These are phyloP conservation scores for Rhysida immarginata DNA, from an alignment of 1,140 invertebrate species.

Conservation along the genomic window DNA sequence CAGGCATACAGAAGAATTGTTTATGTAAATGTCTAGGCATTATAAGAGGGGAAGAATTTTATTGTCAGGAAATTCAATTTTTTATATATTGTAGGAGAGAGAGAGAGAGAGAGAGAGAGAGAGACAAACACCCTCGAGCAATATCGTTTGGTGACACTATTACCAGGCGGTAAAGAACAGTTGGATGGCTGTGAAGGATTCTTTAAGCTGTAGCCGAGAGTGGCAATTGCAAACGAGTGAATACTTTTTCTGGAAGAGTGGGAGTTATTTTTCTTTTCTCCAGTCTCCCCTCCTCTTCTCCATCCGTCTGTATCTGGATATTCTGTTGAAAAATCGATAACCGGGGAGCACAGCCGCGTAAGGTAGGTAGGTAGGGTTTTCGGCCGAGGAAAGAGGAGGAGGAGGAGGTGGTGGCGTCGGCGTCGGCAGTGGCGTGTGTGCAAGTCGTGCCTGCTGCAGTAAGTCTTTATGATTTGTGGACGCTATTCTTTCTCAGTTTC, in stretches of 20 bases:
- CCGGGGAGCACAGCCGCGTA: background rate
- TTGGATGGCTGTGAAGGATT: too few relatives aligned
- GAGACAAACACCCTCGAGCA: too few relatives aligned
- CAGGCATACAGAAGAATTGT: too few relatives aligned
- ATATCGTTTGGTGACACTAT: too few relatives aligned
- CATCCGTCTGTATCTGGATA: background rate
- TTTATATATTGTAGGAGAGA: background rate
- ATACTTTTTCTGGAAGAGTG: background rate
- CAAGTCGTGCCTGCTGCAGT: background rate
- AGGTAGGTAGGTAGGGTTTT: too few relatives aligned
- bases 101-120: background rate
- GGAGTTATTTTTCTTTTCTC: background rate
- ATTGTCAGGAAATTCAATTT: background rate
- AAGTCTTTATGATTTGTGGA: constrained; percentile 5
- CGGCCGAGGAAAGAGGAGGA: too few relatives aligned
- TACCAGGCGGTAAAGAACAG: too few relatives aligned
- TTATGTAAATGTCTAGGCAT: too few relatives aligned
- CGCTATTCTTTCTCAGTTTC: constrained; percentile 1
- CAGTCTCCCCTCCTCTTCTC: background rate
- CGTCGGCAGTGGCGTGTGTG: too few relatives aligned
- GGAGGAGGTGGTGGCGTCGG: too few relatives aligned
- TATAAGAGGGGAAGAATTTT: too few relatives aligned
- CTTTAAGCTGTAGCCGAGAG: too few relatives aligned
- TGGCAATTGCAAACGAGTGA: background rate
- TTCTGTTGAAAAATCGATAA: background rate